Evolutionary conservation across 1,140 invertebrate species (phyloP).

Genomic region (Amyelois transitella): DNA sequence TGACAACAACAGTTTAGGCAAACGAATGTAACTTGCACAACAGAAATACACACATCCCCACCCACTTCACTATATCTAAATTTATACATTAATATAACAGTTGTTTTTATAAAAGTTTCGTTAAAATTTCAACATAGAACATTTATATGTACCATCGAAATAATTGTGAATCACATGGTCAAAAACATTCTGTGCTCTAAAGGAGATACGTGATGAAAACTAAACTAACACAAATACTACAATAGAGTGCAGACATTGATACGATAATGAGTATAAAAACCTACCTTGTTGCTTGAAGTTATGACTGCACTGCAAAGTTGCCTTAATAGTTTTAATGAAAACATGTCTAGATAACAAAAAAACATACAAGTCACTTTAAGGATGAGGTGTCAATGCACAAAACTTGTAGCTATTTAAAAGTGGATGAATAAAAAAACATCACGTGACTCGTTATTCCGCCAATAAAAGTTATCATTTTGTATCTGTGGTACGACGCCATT

Average conservation of each 20-base stretch:
- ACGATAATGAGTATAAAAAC: background rate
- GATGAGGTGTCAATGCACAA: no score
- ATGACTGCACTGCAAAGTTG: no score
- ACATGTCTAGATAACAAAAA: no score
- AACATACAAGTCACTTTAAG: no score
- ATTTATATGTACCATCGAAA: constrained; percentile 9
- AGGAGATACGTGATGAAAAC: constrained; percentile 12
- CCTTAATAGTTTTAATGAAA: no score
- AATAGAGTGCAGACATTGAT: constrained; percentile 6
- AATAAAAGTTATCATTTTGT: no score
- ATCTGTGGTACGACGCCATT: no score
- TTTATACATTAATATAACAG: constrained; percentile 56
- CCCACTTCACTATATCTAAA: constrained; percentile 26
- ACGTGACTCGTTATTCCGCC: no score
- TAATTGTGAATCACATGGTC: constrained; percentile 11
- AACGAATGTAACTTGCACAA: background rate
- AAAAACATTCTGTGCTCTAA: constrained; percentile 17
- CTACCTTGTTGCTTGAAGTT: no score
- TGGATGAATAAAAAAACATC: no score
- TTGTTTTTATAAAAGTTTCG: constrained; percentile 45
- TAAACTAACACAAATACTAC: constrained; percentile 14
- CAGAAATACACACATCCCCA: constrained; percentile 21
- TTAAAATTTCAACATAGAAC: constrained; percentile 36
- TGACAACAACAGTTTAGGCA: background rate
- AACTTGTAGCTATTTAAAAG: no score